Percentiles rank a stretch among this genome's conserved stretches.
Conservation (phyloP, 2,797 vertebrate genomes). For the Gambusia yucatana region DNA sequence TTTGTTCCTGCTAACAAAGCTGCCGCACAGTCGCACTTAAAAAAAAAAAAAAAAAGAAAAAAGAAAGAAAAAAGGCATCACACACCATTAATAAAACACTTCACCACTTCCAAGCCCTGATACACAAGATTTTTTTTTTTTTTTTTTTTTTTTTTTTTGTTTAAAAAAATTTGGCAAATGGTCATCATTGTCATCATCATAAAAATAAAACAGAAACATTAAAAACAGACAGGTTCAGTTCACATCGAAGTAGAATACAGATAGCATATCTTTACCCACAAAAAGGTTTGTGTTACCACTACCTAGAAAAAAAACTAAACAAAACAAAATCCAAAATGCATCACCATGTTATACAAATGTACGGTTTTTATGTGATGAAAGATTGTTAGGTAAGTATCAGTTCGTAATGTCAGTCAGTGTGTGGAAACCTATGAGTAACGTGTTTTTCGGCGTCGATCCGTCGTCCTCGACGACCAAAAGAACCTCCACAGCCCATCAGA, state of each 20-base stretch:
- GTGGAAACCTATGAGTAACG: slow-evolving; percentile 79
- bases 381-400: slow-evolving; percentile 26
- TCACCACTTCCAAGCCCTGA: slow-evolving; percentile 54
- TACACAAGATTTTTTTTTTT: slow-evolving; percentile 19
- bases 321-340: slow-evolving; percentile 53
- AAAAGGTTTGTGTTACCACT: slow-evolving; percentile 68
- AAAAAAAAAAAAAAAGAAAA: neutral
- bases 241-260: slow-evolving; percentile 79
- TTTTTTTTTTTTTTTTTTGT: slow-evolving; percentile 48
- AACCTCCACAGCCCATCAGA: slow-evolving; percentile 62
- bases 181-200: slow-evolving; percentile 55
- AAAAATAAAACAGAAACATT: slow-evolving; percentile 72
- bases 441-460: slow-evolving; percentile 80
- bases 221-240: slow-evolving; percentile 77
- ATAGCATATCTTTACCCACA: slow-evolving; percentile 75
- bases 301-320: slow-evolving; percentile 66
- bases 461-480: slow-evolving; percentile 19
- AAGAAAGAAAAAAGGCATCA: slow-evolving; percentile 19
- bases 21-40: slow-evolving; percentile 25
- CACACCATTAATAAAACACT: slow-evolving; percentile 52
- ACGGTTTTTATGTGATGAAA: slow-evolving; percentile 26
- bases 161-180: slow-evolving; percentile 75
- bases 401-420: slow-evolving; percentile 24
- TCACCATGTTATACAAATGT: slow-evolving; percentile 71
- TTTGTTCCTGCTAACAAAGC: slow-evolving; percentile 20